Percentiles rank a stretch among this genome's conserved stretches.
phyloP scores from a whole-genome alignment of 2,113 vertebrate genomes.

The Octodon degus region DNA sequence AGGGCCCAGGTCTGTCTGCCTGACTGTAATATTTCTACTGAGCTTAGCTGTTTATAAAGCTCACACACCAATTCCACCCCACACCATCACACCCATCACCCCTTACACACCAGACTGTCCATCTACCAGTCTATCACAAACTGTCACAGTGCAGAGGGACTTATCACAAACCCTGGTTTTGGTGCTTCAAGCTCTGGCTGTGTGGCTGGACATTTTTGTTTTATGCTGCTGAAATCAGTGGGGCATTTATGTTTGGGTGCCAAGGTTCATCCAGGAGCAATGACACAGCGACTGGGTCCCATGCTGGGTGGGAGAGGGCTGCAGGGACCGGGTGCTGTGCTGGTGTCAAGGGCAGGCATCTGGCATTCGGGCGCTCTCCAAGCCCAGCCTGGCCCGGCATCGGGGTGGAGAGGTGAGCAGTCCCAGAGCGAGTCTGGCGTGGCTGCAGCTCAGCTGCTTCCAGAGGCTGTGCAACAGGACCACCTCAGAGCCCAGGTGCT shows the following conservation, averaged over 20 bases:
- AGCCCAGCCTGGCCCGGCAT: not conserved
- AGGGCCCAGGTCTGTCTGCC: not conserved
- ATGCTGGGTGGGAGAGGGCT: not conserved
- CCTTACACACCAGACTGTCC: not conserved
- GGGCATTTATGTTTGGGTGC: not conserved
- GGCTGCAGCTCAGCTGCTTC: not conserved
- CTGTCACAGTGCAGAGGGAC: not conserved
- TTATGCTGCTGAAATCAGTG: not conserved
- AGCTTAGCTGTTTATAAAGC: not conserved
- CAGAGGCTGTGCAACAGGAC: not conserved
- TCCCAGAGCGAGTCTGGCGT: not conserved
- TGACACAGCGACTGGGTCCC: not conserved
- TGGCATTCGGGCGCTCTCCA: not conserved
- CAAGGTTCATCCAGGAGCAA: not conserved
- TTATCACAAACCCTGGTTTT: not conserved
- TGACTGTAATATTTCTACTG: not conserved
- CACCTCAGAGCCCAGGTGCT: not conserved
- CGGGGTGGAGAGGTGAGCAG: not conserved
- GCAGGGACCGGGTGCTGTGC: not conserved
- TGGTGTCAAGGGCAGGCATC: not conserved
- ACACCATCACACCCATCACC: not conserved
- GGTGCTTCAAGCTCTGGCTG: not conserved
- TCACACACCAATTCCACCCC: not conserved
- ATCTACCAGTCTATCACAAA: not conserved
- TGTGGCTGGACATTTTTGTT: not conserved